phyloP scores from a whole-genome alignment of 2,113 vertebrate species.

The Synchiropus splendidus region DNA sequence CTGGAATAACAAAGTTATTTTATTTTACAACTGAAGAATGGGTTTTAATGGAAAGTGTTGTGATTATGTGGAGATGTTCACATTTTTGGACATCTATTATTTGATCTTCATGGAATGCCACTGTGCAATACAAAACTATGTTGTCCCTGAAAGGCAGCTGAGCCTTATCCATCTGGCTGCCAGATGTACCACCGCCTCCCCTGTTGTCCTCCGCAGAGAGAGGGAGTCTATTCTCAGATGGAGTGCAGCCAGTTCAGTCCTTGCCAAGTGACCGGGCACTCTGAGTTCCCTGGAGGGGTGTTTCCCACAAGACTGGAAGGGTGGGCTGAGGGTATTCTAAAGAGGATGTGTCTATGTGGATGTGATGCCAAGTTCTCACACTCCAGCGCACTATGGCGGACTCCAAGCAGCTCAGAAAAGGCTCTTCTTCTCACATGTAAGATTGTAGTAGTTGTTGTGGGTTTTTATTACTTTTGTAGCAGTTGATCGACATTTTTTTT shows the following conservation, averaged over 20 bases:
- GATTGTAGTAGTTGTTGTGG: constrained; percentile 6
- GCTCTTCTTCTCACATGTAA: constrained; percentile 44
- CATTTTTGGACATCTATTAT: no score
- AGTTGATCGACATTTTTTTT: no score
- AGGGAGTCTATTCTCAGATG: constrained; percentile 6
- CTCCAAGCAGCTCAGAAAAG: constrained; percentile 46
- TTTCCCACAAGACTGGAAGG: constrained; percentile 26
- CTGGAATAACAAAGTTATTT: no score
- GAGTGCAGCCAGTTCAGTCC: constrained; percentile 43
- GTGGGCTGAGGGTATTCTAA: constrained; percentile 21
- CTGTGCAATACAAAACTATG: no score
- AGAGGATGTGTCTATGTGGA: constrained; percentile 35
- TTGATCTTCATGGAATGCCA: no score
- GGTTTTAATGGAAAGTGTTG: no score
- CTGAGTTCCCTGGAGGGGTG: constrained; percentile 34
- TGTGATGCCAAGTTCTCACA: constrained; percentile 56
- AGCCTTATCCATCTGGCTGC: constrained; percentile 54
- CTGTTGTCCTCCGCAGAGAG: constrained; percentile 28
- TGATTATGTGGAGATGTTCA: no score
- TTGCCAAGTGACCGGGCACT: constrained; percentile 33
- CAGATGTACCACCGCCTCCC: constrained; percentile 53
- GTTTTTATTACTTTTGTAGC: no score
- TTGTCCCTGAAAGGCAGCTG: constrained; percentile 19
- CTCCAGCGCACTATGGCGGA: constrained; percentile 54
- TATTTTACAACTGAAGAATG: no score